Evolutionary conservation across 1,140 invertebrate genomes (phyloP).

Genomic region (Heliothis subflexa): DNA sequence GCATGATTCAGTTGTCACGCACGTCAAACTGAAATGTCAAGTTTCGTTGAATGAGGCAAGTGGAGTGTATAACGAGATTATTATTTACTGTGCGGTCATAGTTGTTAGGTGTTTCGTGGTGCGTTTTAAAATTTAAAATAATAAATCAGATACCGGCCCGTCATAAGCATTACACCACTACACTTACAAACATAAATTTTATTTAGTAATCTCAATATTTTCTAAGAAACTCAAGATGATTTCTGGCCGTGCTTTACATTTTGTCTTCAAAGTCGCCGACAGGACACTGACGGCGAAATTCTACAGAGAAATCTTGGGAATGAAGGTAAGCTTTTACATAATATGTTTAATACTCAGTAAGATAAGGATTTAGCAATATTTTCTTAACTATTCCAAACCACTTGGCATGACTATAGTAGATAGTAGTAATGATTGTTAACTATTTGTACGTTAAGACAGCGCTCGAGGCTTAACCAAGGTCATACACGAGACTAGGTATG

Average conservation of each 20-base stretch:
- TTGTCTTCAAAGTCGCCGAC: constrained; percentile 97
- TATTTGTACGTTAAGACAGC: too few species aligned
- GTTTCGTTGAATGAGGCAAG: too few species aligned
- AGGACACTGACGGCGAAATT: constrained; percentile 94
- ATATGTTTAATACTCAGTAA: background rate
- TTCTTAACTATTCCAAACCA: background rate
- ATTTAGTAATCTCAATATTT: constrained; percentile 49
- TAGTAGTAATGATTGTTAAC: too few species aligned
- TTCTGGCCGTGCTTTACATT: constrained; percentile 94
- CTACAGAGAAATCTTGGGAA: constrained; percentile 95
- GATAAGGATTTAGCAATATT: background rate
- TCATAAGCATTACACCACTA: background rate
- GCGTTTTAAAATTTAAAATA: too few species aligned
- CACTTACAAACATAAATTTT: background rate
- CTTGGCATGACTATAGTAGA: too few species aligned
- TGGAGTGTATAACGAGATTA: too few species aligned
- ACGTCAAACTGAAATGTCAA: too few species aligned
- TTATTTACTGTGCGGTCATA: background rate
- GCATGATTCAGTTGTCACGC: too few species aligned
- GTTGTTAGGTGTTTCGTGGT: too few species aligned
- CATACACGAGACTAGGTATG: too few species aligned
- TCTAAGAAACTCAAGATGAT: constrained; percentile 82
- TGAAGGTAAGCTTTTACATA: constrained; percentile 91
- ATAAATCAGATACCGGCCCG: too few species aligned
- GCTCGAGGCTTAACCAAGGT: too few species aligned